Base-by-base conservation (phyloP, 2,888 invertebrate species). In the Hyles lineata region DNA sequence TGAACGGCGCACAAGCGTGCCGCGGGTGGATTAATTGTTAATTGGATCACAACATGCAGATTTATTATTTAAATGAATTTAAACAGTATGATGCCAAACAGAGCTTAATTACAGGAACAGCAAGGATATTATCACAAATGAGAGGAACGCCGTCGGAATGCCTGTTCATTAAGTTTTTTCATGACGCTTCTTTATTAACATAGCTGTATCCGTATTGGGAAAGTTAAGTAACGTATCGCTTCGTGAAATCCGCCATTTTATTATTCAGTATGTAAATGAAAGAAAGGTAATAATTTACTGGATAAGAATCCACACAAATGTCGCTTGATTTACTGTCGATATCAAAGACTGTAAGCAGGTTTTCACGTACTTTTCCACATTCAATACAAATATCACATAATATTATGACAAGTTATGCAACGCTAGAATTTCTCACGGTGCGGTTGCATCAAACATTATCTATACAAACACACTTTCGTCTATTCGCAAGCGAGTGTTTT, bases 11-110 rank as follows among this genome's bases (percentile, higher is more conserved):
- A 86, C 85, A 85, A 84, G 83, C 78, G 79, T 84, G 84, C 78
- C 82, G 83, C 82, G 84, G 84, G 81, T 79, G 90, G 90, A 91
- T 92, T 91, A 91, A 91, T 91, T 88, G 88, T 89, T 89, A 92
- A 92, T 92, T 91, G 89, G 86, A 91, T 90, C 85, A 88, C 87
- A 89, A 80, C 83, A 88, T 85, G 85, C 83, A 86, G 81, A 88
- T 89, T 85, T 89, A 88, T 87, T 85, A 89, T 89, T 89, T 84
- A 85, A 85, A 82, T 78, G 81, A 85, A 86, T 89, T 90, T 85
- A 83, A 89, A 84, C 78, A 80, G 80, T 80, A 81, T 80, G 76
- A 82, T 80, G 80, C 80, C 84, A 83, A 86, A 86, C 80, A 83
- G 76, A 76, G 79, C 80, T 82, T 86, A 85, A 86, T 88, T 87